A percentile compares a stretch with the other conserved stretches of the same genome.
Conservation (phyloP, 2,113 vertebrate genomes). For the Macaca mulatta region DNA sequence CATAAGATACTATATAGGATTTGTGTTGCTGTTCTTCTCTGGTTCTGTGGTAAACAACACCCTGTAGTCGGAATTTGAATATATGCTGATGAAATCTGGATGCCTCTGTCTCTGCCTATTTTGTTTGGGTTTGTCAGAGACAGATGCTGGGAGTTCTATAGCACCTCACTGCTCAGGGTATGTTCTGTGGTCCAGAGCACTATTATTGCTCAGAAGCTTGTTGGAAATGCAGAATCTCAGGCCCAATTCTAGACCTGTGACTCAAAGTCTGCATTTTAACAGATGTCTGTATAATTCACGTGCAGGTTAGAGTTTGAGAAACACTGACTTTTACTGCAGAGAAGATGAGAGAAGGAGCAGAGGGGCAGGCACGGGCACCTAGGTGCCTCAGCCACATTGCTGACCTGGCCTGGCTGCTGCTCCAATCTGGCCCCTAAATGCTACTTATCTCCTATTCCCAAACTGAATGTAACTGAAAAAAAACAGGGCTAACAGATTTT, state of each 20-base stretch:
- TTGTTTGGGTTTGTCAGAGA: background rate
- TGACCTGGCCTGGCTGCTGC: background rate
- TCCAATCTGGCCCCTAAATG: accelerated
- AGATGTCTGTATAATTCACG: accelerated
- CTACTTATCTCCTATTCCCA: accelerated
- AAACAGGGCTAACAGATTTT: background rate
- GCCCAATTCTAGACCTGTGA: accelerated
- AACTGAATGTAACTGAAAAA: background rate
- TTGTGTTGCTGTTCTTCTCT: background rate
- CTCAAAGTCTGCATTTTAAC: background rate
- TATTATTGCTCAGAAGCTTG: background rate
- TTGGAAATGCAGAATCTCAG: background rate
- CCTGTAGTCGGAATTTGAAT: background rate
- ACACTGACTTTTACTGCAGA: too few relatives aligned
- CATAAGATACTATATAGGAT: accelerated
- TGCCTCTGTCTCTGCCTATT: background rate
- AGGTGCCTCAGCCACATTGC: accelerated
- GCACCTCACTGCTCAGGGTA: accelerated
- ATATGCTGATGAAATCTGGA: accelerated
- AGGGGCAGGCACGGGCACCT: accelerated
- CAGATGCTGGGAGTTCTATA: accelerated
- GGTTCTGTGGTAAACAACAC: background rate
- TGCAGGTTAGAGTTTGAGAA: background rate
- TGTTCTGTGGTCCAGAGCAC: background rate
- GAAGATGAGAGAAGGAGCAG: accelerated